Percentiles rank a stretch among this genome's conserved stretches.
phyloP scores from a whole-genome alignment of 92 coral and sea anemone species.

The Meandrina meandrites region DNA sequence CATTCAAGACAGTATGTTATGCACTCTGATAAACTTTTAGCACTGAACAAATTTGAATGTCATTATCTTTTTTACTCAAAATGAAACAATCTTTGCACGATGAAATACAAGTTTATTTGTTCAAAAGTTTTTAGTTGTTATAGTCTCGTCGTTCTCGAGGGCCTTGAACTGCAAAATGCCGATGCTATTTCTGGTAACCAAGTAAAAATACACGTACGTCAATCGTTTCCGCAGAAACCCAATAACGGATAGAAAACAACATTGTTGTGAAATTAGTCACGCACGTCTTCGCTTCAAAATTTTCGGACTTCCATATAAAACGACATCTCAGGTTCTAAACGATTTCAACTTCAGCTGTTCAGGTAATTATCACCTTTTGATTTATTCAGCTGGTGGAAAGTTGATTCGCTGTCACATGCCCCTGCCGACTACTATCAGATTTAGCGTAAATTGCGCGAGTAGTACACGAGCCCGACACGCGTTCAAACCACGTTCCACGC shows the following conservation, averaged over 20 bases:
- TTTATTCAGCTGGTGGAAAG: conserved; percentile 25
- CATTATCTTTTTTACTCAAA: background rate
- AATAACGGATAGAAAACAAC: background rate
- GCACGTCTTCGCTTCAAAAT: background rate
- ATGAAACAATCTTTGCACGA: background rate
- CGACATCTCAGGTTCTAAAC: background rate
- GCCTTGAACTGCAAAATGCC: background rate
- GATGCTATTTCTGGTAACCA: background rate
- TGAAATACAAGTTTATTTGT: background rate
- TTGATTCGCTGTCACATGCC: background rate
- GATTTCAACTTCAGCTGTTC: background rate
- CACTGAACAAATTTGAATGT: background rate
- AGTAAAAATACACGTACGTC: background rate
- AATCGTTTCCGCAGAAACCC: conserved; percentile 25
- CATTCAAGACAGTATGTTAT: background rate
- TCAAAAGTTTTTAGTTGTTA: background rate
- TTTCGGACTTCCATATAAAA: background rate
- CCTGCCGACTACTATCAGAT: background rate
- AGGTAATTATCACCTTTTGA: background rate
- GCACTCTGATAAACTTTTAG: background rate
- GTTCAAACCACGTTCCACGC: background rate
- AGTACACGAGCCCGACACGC: background rate
- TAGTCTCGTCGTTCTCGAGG: background rate
- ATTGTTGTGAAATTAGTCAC: background rate
- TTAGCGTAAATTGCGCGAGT: background rate